Base-by-base conservation (phyloP, 2,888 invertebrate species). In the Aromia moschata region DNA sequence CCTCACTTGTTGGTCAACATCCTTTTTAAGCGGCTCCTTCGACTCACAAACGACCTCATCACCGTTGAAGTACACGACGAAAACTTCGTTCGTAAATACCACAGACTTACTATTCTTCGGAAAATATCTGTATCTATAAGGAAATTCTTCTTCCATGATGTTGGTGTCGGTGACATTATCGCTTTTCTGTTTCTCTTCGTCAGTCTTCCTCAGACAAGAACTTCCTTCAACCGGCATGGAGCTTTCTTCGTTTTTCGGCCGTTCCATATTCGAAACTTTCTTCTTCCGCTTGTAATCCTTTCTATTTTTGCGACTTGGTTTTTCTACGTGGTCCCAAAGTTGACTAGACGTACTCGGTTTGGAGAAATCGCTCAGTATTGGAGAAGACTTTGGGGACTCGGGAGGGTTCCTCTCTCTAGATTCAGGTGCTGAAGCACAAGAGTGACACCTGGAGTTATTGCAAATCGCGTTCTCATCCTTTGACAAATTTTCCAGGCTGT, bases 1-100 rank as follows among this genome's bases (percentile, higher is more conserved):
- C 52, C 87, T 81, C 1, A 85, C 84, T 71, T 87, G 87, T 65
- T 87, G 87, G 65, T 87, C 87, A 37, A 84, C 81, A 71, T 87
- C 87, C 72, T 86, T 86, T 77, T 86, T 86, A 9, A 87, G 78
- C 0, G 86, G 85, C 72, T 87, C 87, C 16, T 84, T 85, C 62
- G 84, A 68, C 58, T 81, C 79, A n/a, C 74, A 79, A 25, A 80
- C 71, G 14, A 79, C 75, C 47, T 78, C 75, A 68, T 87, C 85
- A 0, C 85, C 86, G n/a, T 84, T 84, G 71, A 86, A 87, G 74
- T 87, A 86, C 31, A 87, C 84, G 25, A 87, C 87, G 59, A 85
- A 82, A 2, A 87, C 87, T 79, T 87, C 85, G 52, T 78, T 77
- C 2, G 79, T 80, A 70, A 82, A 83, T 45, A 81, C 78, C 5